Conservation (phyloP, 2,113 vertebrate genomes). For the Numida meleagris region DNA sequence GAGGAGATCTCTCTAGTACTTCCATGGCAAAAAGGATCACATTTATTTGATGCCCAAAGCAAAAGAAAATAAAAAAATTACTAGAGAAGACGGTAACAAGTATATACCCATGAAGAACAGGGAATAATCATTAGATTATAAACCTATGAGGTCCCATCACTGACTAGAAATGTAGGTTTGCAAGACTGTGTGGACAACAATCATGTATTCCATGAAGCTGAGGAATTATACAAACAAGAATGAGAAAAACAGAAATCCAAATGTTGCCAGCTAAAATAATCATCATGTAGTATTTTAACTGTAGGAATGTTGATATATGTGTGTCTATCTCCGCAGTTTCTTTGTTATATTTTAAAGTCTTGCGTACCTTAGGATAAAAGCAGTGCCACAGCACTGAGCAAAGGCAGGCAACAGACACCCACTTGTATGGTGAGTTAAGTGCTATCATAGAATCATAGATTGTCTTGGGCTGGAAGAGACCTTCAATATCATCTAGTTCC, state of each 20-base stretch:
- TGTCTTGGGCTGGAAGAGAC: too few relatives aligned
- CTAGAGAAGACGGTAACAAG: not conserved
- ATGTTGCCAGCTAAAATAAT: not conserved
- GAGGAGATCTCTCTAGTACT: not conserved
- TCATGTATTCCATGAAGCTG: not conserved
- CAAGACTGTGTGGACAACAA: not conserved
- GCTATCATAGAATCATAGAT: too few relatives aligned
- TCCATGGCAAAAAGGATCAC: not conserved
- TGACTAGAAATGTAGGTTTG: not conserved
- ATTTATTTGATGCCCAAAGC: not conserved
- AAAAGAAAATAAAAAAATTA: not conserved
- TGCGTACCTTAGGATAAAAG: not conserved
- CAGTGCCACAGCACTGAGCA: not conserved
- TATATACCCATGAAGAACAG: not conserved
- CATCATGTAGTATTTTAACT: not conserved
- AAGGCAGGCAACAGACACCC: not conserved
- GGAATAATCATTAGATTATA: not conserved
- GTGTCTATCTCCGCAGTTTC: not conserved
- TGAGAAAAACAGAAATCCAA: not conserved
- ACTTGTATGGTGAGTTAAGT: not conserved
- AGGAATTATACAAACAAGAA: not conserved
- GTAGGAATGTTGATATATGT: not conserved
- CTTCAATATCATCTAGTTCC: too few relatives aligned
- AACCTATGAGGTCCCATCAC: not conserved
- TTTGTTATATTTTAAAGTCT: not conserved